These are phyloP conservation scores for Tetropium fuscum DNA, from an alignment of 2,888 invertebrate species.

Conservation along the genomic window DNA sequence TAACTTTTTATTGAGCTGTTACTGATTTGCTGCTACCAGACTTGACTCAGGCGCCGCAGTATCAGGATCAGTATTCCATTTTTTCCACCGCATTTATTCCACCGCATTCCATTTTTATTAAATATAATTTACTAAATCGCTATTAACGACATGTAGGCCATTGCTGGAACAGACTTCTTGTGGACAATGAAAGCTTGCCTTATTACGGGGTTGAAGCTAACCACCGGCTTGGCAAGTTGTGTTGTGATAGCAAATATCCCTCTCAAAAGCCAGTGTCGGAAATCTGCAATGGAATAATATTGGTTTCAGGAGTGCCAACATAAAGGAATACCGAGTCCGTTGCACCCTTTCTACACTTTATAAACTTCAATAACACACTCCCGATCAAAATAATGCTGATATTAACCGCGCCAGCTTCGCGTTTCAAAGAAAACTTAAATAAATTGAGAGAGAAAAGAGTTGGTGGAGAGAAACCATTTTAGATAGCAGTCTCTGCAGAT, in stretches of 20 bases:
- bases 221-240: constrained; percentile 39
- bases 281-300: constrained; percentile 48
- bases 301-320: constrained; percentile 41
- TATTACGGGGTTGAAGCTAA: constrained; percentile 42
- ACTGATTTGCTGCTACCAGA: not conserved
- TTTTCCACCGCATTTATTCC: no score
- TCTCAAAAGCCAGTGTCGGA: constrained; percentile 44
- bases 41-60: not conserved
- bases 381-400: constrained; percentile 38
- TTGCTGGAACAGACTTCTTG: constrained; percentile 47
- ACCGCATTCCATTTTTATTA: constrained; percentile 43
- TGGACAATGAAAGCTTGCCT: constrained; percentile 47
- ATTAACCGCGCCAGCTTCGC: constrained; percentile 29
- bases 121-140: constrained; percentile 51
- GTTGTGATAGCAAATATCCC: constrained; percentile 40
- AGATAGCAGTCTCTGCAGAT: no score
- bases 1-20: not conserved
- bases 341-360: constrained; percentile 39
- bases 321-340: constrained; percentile 39
- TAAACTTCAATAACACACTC: constrained; percentile 41
- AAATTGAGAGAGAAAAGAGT: not conserved
- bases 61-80: no score
- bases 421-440: not conserved
- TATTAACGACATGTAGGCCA: constrained; percentile 48
- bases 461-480: not conserved